Percentiles rank a stretch among this genome's conserved stretches.
Conservation (phyloP, 2,113 vertebrate species). For the Tragelaphus strepsiceros region DNA sequence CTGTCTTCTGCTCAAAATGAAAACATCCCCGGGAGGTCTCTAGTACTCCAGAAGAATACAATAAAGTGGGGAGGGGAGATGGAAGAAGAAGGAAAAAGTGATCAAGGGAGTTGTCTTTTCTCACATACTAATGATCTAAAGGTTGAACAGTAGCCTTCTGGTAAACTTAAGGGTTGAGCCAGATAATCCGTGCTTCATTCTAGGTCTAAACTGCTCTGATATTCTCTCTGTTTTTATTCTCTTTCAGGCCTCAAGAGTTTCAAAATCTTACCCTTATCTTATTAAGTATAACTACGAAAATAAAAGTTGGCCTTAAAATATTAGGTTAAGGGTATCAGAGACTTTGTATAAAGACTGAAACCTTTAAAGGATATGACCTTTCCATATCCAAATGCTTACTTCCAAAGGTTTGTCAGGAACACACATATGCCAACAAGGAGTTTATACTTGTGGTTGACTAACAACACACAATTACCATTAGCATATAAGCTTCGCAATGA, state of each 20-base stretch:
- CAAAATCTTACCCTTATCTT: not conserved
- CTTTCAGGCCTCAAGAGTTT: not conserved
- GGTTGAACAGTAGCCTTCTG: not conserved
- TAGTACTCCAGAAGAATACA: not conserved
- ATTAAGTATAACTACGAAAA: not conserved
- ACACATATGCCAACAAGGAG: not conserved
- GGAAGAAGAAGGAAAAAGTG: not conserved
- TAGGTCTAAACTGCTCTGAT: not conserved
- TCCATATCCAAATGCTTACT: not conserved
- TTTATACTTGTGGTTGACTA: not conserved
- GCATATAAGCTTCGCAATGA: not conserved
- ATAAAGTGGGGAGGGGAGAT: not conserved
- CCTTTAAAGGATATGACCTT: not conserved
- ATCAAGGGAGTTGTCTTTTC: not conserved
- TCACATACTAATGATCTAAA: not conserved
- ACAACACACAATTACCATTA: conserved; percentile 36
- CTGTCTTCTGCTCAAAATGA: not conserved
- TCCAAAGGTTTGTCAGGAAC: not conserved
- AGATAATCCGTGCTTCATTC: not conserved
- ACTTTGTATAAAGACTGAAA: not conserved
- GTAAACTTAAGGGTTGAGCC: not conserved
- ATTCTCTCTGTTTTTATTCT: not conserved
- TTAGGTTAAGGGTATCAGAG: not conserved
- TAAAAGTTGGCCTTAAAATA: not conserved
- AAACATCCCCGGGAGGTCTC: not conserved